These are phyloP conservation scores for Watsonalla binaria DNA, from an alignment of 2,888 invertebrate species.

Conservation along the genomic window DNA sequence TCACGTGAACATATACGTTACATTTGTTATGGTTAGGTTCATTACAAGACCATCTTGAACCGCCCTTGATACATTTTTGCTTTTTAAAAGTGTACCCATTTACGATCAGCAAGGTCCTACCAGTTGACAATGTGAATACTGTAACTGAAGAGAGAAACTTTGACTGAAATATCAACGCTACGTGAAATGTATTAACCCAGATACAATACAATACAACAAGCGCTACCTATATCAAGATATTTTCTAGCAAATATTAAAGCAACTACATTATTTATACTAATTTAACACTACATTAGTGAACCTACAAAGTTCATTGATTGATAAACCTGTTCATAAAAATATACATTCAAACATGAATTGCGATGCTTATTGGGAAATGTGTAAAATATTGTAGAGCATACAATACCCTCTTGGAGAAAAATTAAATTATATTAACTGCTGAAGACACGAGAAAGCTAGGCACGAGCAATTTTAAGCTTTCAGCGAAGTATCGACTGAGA, in stretches of 20 bases:
- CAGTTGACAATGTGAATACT: slow-evolving; percentile 53
- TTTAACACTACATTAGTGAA: not conserved
- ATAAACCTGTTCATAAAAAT: no score
- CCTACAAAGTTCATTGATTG: not conserved
- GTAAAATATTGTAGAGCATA: no score
- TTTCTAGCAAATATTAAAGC: no score
- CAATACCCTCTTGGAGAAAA: no score
- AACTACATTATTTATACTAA: not conserved
- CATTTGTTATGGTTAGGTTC: slow-evolving; percentile 48
- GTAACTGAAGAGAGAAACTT: slow-evolving; percentile 44
- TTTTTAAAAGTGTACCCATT: slow-evolving; percentile 60
- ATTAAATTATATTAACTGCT: no score
- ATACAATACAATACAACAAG: not conserved
- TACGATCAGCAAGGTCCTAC: slow-evolving; percentile 52
- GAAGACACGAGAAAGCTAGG: no score
- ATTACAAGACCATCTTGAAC: slow-evolving; percentile 54
- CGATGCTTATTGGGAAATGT: no score
- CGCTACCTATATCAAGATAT: slow-evolving; percentile 1
- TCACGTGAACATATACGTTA: slow-evolving; percentile 51
- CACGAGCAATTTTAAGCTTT: no score
- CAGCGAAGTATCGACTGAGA: no score
- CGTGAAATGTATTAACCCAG: not conserved
- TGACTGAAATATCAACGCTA: slow-evolving; percentile 10
- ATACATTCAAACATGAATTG: no score
- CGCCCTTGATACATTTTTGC: slow-evolving; percentile 37